Evolutionary conservation across 2,888 invertebrate species (phyloP).

Genomic region (Mamestra brassicae): DNA sequence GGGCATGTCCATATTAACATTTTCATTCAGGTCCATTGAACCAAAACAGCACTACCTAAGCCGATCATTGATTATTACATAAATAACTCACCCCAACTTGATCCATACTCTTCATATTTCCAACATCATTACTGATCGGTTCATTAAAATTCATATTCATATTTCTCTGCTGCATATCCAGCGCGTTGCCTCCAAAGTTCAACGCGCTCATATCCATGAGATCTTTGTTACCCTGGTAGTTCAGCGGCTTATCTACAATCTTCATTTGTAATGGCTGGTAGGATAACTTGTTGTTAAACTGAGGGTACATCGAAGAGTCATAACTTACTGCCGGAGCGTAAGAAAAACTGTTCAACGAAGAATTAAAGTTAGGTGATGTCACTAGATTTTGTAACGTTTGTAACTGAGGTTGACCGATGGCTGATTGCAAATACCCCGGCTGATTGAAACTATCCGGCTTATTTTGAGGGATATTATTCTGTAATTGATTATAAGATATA

Average conservation of each 20-base stretch:
- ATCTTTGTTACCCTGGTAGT: conserved; percentile 75
- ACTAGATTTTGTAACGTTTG: conserved; percentile 80
- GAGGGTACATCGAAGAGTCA: conserved; percentile 86
- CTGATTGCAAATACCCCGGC: conserved; percentile 75
- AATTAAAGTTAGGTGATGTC: conserved; percentile 81
- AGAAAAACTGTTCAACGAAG: conserved; percentile 79
- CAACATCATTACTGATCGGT: conserved; percentile 67
- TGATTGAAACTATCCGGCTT: conserved; percentile 73
- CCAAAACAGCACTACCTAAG: too few species aligned
- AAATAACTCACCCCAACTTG: conserved; percentile 74
- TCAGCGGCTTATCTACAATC: conserved; percentile 74
- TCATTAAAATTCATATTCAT: conserved; percentile 75
- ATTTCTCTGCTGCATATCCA: conserved; percentile 78
- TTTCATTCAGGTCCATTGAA: too few species aligned
- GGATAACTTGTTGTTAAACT: conserved; percentile 78
- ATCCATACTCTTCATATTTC: conserved; percentile 73
- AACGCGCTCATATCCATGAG: conserved; percentile 73
- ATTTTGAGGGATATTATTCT: conserved; percentile 67
- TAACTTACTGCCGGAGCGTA: conserved; percentile 79
- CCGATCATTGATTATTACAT: too few species aligned
- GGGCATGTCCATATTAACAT: too few species aligned
- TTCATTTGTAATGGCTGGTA: conserved; percentile 80
- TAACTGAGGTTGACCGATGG: conserved; percentile 81
- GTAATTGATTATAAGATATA: conserved; percentile 70
- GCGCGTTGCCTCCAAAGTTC: conserved; percentile 72